Evolutionary conservation across 2,888 invertebrate genomes (phyloP).

Genomic region (Nephrotoma appendiculata): DNA sequence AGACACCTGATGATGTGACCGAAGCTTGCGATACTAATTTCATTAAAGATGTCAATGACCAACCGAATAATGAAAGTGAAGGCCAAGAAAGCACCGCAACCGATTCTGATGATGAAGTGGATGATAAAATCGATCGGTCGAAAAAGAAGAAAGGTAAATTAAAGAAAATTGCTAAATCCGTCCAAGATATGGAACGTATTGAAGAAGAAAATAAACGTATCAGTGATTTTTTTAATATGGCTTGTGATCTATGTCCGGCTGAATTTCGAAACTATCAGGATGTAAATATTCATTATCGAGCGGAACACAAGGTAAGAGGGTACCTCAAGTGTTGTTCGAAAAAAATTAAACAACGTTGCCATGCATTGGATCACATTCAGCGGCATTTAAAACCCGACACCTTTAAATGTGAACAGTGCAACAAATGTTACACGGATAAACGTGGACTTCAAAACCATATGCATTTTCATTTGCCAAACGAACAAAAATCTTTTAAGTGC

Average conservation of each 20-base stretch:
- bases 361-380: slow-evolving; percentile 15
- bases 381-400: slow-evolving; percentile 16
- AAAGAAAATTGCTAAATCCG: background rate
- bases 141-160: too few species aligned
- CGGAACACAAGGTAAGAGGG: slow-evolving; percentile 14
- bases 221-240: slow-evolving; percentile 11
- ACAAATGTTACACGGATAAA: slow-evolving; percentile 13
- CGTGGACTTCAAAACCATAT: slow-evolving; percentile 15
- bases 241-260: slow-evolving; percentile 14
- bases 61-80: background rate
- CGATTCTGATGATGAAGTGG: background rate
- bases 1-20: background rate
- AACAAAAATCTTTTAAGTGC: slow-evolving; percentile 14
- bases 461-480: slow-evolving; percentile 13
- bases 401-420: slow-evolving; percentile 11
- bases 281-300: slow-evolving; percentile 14
- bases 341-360: slow-evolving; percentile 13
- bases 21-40: background rate
- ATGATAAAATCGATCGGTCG: background rate
- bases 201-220: background rate
- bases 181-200: background rate
- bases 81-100: background rate
- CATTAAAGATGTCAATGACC: background rate
- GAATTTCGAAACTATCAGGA: slow-evolving; percentile 7
- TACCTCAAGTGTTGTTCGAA: slow-evolving; percentile 16